A percentile compares a stretch with the other conserved stretches of the same genome.
Conservation (phyloP, 2,113 vertebrate species). For the Mormyrus lacerda region DNA sequence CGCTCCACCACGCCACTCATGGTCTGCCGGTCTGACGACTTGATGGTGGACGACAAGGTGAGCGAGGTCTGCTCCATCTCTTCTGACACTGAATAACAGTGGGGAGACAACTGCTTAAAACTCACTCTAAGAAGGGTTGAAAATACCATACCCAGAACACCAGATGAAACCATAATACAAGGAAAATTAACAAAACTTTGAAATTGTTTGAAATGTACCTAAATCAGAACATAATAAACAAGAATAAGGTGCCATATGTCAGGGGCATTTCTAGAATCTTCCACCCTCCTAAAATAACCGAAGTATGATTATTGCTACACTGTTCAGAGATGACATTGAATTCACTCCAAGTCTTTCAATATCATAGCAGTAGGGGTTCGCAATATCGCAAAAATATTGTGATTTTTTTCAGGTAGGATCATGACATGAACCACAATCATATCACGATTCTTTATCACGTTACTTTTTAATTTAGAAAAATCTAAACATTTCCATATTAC, state of each 20-base stretch:
- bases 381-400: neutral
- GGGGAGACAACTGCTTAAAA: neutral
- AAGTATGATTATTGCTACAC: neutral
- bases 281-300: neutral
- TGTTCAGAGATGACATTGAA: neutral
- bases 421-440: neutral
- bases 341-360: neutral
- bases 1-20: conserved; percentile 87
- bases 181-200: neutral
- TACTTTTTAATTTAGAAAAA: neutral
- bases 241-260: neutral
- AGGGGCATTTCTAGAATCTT: neutral
- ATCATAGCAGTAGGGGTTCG: neutral
- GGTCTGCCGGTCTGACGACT: conserved; percentile 81
- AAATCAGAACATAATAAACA: neutral
- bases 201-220: neutral
- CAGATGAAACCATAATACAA: neutral
- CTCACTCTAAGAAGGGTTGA: neutral
- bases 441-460: neutral
- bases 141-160: neutral
- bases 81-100: conserved; percentile 69
- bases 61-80: conserved; percentile 82
- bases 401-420: neutral
- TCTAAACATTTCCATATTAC: neutral
- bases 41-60: conserved; percentile 76